Base-by-base conservation (phyloP, 2,113 vertebrate genomes). In the Solenodon paradoxus region DNA sequence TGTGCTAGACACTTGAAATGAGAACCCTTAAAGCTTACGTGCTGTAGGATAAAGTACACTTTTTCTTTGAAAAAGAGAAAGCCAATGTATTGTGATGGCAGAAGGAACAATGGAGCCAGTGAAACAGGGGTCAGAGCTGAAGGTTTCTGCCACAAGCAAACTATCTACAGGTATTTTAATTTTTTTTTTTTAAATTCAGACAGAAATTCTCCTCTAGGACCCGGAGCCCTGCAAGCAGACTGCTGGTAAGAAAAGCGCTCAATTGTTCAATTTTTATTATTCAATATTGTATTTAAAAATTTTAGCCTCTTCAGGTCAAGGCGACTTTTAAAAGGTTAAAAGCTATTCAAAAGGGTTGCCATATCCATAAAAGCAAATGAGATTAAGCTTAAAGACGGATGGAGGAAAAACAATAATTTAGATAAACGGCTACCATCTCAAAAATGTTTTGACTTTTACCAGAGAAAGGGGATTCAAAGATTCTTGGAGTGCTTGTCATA, bases 291-390 rank as follows among this genome's bases (percentile, higher is more conserved):
- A 98, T 98, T n/a, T 97, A 97, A 98, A 98, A 98, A 96, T 97
- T 98, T 98, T 98, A 97, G 98, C 97, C 96, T 97, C 86, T 97
- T 98, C 95, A 98, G 99, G 99, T 99, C 98, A 98, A 98, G 98
- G 97, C 97, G 64, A 98, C 98, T 98, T 98, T 98, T 98, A 97
- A 98, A 98, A 98, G 98, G 99, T 99, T 99, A 99, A 99, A 99
- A 99, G 98, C 98, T 98, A 97, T 98, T 99, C 98, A 98, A 97
- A 98, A 98, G 98, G 98, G 98, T 98, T 99, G 98, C 98, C 97
- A 98, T 98, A 98, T 98, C 98, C 97, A 98, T 98, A 97, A 98
- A 98, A 97, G 97, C 98, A 98, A 99, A 99, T 99, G 97, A 98
- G 98, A 99, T 99, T 99, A 99, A 97, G 98, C 97, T 98, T 98